phyloP scores from a whole-genome alignment of 2,888 invertebrate genomes.

The Perithous albicinctus region DNA sequence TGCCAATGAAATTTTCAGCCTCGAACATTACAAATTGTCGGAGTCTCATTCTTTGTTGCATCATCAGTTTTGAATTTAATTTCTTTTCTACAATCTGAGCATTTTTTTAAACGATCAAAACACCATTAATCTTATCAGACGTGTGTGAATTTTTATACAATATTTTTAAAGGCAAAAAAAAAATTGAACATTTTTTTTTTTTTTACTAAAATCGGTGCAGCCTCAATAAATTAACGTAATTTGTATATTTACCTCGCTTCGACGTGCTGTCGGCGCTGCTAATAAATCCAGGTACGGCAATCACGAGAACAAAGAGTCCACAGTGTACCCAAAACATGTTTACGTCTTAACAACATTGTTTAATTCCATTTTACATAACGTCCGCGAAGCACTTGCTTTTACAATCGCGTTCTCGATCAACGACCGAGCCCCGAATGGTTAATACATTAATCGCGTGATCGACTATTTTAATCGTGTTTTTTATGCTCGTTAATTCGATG shows the following conservation, averaged over 20 bases:
- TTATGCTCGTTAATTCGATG: constrained; percentile 10
- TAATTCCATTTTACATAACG: constrained; percentile 84
- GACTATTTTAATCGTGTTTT: background rate
- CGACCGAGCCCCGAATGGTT: constrained; percentile 1
- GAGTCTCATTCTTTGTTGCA: no score
- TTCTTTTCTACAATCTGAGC: no score
- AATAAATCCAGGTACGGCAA: constrained; percentile 84
- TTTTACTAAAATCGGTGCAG: no score
- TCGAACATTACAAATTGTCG: no score
- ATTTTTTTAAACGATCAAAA: no score
- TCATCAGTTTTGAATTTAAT: no score
- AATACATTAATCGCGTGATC: background rate
- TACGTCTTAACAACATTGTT: constrained; percentile 85
- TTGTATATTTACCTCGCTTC: constrained; percentile 80
- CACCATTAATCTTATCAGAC: no score
- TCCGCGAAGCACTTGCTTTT: constrained; percentile 78
- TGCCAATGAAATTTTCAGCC: no score
- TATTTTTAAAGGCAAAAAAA: no score
- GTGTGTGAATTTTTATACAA: no score
- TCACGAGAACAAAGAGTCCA: constrained; percentile 84
- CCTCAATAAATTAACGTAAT: constrained; percentile 13
- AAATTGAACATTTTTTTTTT: no score
- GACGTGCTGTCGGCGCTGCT: constrained; percentile 82
- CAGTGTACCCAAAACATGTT: constrained; percentile 84
- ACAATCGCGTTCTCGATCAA: constrained; percentile 34